Base-by-base conservation (phyloP, 2,113 vertebrate genomes). In the Chaetodon auriga region DNA sequence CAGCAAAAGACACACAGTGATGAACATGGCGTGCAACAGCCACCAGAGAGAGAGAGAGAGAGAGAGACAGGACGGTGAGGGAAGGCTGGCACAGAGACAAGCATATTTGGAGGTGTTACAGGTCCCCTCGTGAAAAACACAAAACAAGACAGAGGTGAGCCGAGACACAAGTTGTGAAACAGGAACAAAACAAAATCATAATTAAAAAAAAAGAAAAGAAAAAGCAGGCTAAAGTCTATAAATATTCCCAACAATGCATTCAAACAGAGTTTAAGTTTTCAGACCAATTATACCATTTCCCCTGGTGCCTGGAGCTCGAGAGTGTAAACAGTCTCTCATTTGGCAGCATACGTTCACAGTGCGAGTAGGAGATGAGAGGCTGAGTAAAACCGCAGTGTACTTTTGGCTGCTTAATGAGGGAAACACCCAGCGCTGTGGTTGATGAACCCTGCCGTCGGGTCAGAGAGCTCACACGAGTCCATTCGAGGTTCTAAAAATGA, bases 251-350 rank as follows among this genome's bases (percentile, higher is more conserved):
- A 82, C 83, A 86, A 77, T 74, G 64, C 55, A 79, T 74, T 89
- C 74, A 69, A 69, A 77, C 53, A 57, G 61, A 54, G 63, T 82
- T 87, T 61, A 77, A 12, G 57, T 82, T 84, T 84, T 85, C 81
- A 89, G 87, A 88, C 76, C 75, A 91, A 91, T 89, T 83, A 89
- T 30, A 66, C 48, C 15, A 30, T 91, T 88, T 77, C 76, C 76
- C 68, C 62, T 16, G 58, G 80, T 82, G 87, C 69, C 63, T 70
- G 70, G 64, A 82, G 77, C 63, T 85, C 61, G 36, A 63, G 38
- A 85, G 80, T 68, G 82, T 83, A 90, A 89, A 90, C 68, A 86
- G 76, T 68, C 83, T 89, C 73, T 91, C 76, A 86, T 91, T 92
- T 88, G 82, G 82, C 83, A 72, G 75, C 73, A 13, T 69, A 8